Percentiles rank a stretch among this genome's conserved stretches.
These are phyloP conservation scores for Linnaemya vulpina DNA, from an alignment of 2,888 invertebrate genomes.

Conservation along the genomic window DNA sequence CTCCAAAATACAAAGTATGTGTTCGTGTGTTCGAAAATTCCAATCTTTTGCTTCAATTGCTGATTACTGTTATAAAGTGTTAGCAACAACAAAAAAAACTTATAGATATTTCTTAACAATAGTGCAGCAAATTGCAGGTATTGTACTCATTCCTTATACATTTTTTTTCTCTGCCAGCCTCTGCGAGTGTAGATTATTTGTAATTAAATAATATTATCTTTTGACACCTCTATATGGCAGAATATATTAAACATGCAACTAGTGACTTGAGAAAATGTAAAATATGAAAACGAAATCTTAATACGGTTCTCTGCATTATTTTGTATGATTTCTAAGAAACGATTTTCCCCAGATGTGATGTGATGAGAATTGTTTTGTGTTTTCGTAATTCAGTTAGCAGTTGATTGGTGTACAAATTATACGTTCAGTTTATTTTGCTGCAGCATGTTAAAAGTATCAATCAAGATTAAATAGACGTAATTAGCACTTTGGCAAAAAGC, in stretches of 20 bases:
- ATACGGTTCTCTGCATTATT: constrained; percentile 38
- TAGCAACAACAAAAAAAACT: constrained; percentile 11
- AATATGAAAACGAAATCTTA: constrained; percentile 45
- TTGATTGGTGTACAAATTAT: constrained; percentile 26
- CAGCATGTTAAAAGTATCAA: constrained; percentile 43
- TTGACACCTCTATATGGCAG: constrained; percentile 64
- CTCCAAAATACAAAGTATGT: constrained; percentile 6
- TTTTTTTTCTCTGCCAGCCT: constrained; percentile 2
- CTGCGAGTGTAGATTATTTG: constrained; percentile 50
- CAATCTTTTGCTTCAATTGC: constrained; percentile 12
- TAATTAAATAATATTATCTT: constrained; percentile 70
- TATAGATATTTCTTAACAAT: constrained; percentile 30
- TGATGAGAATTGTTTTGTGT: constrained; percentile 10
- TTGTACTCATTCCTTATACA: neutral
- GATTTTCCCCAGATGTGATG: constrained; percentile 20
- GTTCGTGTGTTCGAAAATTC: neutral
- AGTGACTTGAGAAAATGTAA: constrained; percentile 37
- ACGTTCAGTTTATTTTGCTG: neutral
- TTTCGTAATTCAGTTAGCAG: constrained; percentile 36
- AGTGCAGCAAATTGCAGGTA: constrained; percentile 39
- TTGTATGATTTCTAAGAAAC: constrained; percentile 55
- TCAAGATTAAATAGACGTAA: constrained; percentile 41
- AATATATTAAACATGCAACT: constrained; percentile 48
- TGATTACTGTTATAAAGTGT: constrained; percentile 65
- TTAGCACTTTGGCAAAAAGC: constrained; percentile 4